A percentile compares a stretch with the other conserved stretches of the same genome.
phyloP scores from a whole-genome alignment of 2,113 vertebrate genomes.

The Neotoma lepida region DNA sequence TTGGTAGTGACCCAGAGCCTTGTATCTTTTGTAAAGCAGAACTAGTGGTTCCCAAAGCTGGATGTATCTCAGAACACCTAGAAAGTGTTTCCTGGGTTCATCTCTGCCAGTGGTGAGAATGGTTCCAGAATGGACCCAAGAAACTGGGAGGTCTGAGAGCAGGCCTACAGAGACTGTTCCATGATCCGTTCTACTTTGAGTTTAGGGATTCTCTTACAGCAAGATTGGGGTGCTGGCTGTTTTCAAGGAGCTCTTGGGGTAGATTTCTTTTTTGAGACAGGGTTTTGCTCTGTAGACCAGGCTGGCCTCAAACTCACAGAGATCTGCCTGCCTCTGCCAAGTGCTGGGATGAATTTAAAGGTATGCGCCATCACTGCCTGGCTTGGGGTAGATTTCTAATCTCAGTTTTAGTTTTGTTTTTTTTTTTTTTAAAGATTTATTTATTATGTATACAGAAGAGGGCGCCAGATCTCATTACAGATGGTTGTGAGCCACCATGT shows the following conservation, averaged over 20 bases:
- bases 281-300: no score
- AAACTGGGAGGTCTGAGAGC: background rate
- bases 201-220: background rate
- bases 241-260: constrained; percentile 38
- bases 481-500: no score
- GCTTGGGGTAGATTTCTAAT: no score
- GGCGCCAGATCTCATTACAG: no score
- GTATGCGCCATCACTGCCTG: no score
- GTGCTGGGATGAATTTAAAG: no score
- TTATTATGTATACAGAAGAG: no score
- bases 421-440: no score
- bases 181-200: background rate
- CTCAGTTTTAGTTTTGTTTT: no score
- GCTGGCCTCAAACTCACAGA: no score
- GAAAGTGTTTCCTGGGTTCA: background rate
- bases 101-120: background rate
- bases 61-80: background rate
- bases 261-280: background rate
- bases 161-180: background rate
- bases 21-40: background rate
- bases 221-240: constrained; percentile 49
- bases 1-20: background rate
- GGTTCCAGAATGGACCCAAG: background rate
- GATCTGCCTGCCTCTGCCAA: no score
- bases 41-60: background rate